These are phyloP conservation scores for Philotrypesis tridentata DNA, from an alignment of 1,140 invertebrate species.

Conservation along the genomic window DNA sequence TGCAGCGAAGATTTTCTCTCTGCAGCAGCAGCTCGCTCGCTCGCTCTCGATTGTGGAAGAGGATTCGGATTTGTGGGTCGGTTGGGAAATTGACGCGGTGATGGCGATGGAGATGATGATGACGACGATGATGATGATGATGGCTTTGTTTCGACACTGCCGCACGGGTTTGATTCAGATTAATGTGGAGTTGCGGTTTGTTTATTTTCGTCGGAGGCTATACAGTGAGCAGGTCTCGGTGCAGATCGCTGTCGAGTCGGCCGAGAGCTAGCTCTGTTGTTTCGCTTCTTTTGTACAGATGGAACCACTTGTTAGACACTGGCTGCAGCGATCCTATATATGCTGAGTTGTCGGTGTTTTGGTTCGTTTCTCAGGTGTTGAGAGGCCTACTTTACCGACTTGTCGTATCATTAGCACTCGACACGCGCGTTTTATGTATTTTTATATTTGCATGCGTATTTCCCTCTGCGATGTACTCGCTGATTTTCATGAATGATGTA, in stretches of 20 bases:
- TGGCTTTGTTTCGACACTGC: neutral
- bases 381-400: neutral
- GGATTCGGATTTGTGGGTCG: neutral
- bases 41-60: neutral
- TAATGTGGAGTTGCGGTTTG: neutral
- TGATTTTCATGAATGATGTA: no score
- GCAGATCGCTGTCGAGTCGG: constrained; percentile 2
- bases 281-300: constrained; percentile 25
- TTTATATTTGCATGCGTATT: no score
- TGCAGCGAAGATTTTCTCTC: neutral
- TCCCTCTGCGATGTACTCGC: no score
- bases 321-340: neutral
- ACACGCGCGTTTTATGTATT: no score
- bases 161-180: neutral
- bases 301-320: constrained; percentile 28
- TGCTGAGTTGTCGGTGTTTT: no score
- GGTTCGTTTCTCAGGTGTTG: neutral
- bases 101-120: no score
- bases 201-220: neutral
- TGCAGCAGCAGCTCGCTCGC: no score
- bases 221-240: no score
- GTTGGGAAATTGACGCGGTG: neutral
- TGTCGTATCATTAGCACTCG: no score
- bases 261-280: neutral
- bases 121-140: no score